Base-by-base conservation (phyloP, 2,888 invertebrate genomes). In the Galerucella nymphaeae region DNA sequence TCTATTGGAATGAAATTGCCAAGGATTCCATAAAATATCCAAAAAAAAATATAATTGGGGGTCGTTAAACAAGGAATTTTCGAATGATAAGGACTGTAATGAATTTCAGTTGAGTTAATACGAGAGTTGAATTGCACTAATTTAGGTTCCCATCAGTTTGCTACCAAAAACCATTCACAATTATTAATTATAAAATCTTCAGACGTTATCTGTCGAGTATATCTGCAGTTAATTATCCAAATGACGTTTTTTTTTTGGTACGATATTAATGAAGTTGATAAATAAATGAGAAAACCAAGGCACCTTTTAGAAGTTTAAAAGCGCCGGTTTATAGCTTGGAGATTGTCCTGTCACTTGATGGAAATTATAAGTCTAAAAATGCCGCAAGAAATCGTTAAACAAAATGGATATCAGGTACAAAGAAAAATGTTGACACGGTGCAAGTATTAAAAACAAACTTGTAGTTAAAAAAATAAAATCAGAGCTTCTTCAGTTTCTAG, bases 201-300 rank as follows among this genome's bases (percentile, higher is more conserved):
- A 9, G 18, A 38, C 18, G n/a, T 66, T 66, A 66, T 66, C 66
- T 66, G 66, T 41, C 41, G 38, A 57, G 38, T 55, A 66, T 66
- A 18, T 62, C 16, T 30, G 62, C 62, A 69, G 61, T 69, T 48
- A 69, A 69, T 69, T 62, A 62, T 48, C 69, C 20, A 69, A 62
- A 50, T 62, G 55, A 41, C 62, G 62, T 55, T 62, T 68, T 61
- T 53, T 68, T 61, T 16, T 69, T 68, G 68, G 61, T 16, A 61
- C 30, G 45, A 20, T 42, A 30, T 50, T 69, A 62, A 69, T 55
- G 53, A 62, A 62, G 20, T 69, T 48, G 38, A 62, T 62, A 69
- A 69, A 48, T 69, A 38, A 69, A 30, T 30, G 50, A 62, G 18
- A 20, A 53, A 50, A 30, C 6, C 30, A 30, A 59, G 61, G 62